Evolutionary conservation across 2,113 vertebrate genomes (phyloP), one percentile per base, ranked within the genome.

Genomic region (Anoura caudifer): DNA sequence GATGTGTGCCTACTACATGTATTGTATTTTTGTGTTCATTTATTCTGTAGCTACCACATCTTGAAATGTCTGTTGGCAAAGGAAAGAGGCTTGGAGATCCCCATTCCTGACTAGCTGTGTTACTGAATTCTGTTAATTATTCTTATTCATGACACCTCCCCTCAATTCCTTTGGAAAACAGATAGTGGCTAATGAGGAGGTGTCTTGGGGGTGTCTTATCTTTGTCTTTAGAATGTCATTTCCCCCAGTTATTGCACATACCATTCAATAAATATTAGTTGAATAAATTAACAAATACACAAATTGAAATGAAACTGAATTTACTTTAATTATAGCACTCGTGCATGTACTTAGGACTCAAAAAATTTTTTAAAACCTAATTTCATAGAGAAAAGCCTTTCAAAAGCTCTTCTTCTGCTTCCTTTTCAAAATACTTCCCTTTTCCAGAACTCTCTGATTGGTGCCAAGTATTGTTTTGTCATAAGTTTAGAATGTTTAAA

Each of bases 261-360:
- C 14, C 20, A 72, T 59, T 94, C 75, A 84, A 13, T 96, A 96
- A 95, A 73, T 94, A 95, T 77, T 96, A 96, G 67, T 72, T 85
- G 89, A 87, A 79, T 91, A 77, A 89, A 69, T 94, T 80, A 94
- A 92, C 69, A 75, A 91, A 92, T 41, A 67, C 76, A 63, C 82
- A 56, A 90, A 69, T 90, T 84, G 33, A 96, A 93, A 88, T 91
- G 63, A 92, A 94, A 63, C 31, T 67, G 61, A 70, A 82, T 95
- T 41, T 87, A 76, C 93, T 89, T 94, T 59, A n/a, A 47, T 33
- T 86, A 28, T 36, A 69, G 50, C 28, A 72, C 38, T 87, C 59
- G n/a, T 75, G 11, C 76, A 67, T 81, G 28, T 45, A 56, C 36
- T 92, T 80, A 61, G 56, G 22, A 65, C n/a, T 20, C 56, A 56